Evolutionary conservation across 2,113 vertebrate species (phyloP).

Genomic region (Crocuta crocuta): DNA sequence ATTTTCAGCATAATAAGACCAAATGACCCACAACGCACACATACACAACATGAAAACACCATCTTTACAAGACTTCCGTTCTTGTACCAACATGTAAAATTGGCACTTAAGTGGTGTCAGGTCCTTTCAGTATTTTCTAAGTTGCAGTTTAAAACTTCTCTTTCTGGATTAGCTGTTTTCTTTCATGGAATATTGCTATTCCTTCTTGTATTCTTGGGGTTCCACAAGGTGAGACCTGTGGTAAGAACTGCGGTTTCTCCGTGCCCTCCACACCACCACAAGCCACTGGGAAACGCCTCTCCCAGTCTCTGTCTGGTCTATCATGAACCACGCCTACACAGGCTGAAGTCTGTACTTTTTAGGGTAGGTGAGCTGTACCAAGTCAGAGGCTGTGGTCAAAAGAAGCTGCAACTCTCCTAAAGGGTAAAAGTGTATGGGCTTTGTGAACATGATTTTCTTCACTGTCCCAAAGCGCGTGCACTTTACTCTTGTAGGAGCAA

Average conservation of each 20-base stretch:
- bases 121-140: background rate
- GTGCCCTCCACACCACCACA: background rate
- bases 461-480: constrained; percentile 74
- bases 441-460: constrained; percentile 69
- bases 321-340: background rate
- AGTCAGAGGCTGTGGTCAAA: constrained; percentile 1
- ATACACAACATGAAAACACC: background rate
- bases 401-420: constrained; percentile 66
- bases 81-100: background rate
- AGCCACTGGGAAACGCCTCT: background rate
- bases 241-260: background rate
- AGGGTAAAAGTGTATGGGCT: constrained; percentile 65
- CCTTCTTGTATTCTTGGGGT: background rate
- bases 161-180: background rate
- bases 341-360: background rate
- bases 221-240: background rate
- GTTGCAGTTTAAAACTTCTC: background rate
- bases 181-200: background rate
- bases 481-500: constrained; percentile 66
- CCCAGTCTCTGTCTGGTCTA: background rate
- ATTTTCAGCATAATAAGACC: background rate
- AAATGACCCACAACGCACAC: background rate
- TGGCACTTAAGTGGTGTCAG: background rate
- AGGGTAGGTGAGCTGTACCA: background rate
- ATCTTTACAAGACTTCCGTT: constrained; percentile 10